A percentile compares a stretch with the other conserved stretches of the same genome.
phyloP scores from a whole-genome alignment of 2,888 invertebrate species.

The Amblyteles armatorius region DNA sequence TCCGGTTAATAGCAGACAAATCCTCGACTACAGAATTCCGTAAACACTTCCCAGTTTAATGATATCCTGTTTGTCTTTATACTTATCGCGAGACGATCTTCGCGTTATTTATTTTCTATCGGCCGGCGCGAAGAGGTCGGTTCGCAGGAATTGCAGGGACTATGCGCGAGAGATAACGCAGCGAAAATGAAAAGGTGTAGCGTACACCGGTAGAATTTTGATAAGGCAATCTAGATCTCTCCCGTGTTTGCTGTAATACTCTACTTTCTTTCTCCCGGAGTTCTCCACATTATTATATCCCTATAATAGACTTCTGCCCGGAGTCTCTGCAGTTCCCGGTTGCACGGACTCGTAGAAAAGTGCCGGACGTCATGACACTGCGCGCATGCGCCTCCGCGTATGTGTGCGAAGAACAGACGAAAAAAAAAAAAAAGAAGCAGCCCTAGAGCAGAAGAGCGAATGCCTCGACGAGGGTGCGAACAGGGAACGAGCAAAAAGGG shows the following conservation, averaged over 20 bases:
- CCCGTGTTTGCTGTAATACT: constrained; percentile 52
- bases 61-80: too few relatives aligned
- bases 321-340: neutral
- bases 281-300: constrained; percentile 52
- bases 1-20: too few relatives aligned
- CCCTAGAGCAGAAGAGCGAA: constrained; percentile 2
- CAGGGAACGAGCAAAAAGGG: constrained; percentile 31
- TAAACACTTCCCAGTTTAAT: too few relatives aligned
- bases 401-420: neutral
- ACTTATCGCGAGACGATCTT: too few relatives aligned
- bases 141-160: neutral
- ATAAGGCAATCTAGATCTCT: constrained; percentile 59
- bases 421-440: constrained; percentile 4
- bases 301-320: constrained; percentile 48
- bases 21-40: too few relatives aligned
- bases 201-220: constrained; percentile 52
- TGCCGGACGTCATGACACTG: neutral
- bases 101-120: too few relatives aligned
- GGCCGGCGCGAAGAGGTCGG: too few relatives aligned
- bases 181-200: constrained; percentile 41
- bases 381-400: neutral
- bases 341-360: neutral
- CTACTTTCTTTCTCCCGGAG: constrained; percentile 29
- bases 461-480: constrained; percentile 37
- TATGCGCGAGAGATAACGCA: neutral